Base-by-base conservation (phyloP, 1,140 invertebrate genomes). In the Eumeta japonica region DNA sequence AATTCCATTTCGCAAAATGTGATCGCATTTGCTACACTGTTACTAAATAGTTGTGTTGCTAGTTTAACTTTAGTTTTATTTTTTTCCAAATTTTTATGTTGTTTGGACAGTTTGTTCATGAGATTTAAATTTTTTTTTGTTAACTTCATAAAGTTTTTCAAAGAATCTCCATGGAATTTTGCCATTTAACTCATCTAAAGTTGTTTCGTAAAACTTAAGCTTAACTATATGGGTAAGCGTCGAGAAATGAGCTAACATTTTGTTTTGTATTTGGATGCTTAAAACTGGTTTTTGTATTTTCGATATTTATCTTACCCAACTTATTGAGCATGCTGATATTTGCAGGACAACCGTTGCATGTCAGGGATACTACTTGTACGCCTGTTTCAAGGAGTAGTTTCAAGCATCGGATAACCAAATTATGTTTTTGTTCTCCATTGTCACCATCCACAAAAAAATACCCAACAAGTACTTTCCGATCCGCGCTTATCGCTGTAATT, bases 401-500 rank as follows among this genome's bases (percentile, higher is more conserved):
- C 30, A 55, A 36, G 20, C 36, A 46, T 13, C 40, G 38, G 10
- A 36, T 39, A 2, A 53, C 16, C 19, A 55, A 10, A 24, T 36
- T 36, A 24, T 39, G 46, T 27, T 48, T 46, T 43, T 46, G 37
- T n/a, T 24, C 20, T 24, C 20, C 20, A 24, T 24, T 24, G 20
- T 7, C n/a, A 24, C 20, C 20, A 24, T 7, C 20, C n/a, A 24
- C 20, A 7, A 24, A n/a, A 24, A 24, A 24, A 48, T 52, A 52
- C n/a, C 35, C 50, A 10, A 51, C 39, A 12, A 45, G 48, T 9
- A 60, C 33, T 46, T 62, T 62, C 48, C 53, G 58, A 27, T 43
- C 20, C n/a, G 28, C 28, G 40, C 57, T 59, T 13, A 61, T 9
- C 9, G 15, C 32, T 35, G 51, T 48, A 7, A 55, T 1, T 41